Conservation (phyloP, 2,888 invertebrate species). For the Drosophila mayaguana region DNA sequence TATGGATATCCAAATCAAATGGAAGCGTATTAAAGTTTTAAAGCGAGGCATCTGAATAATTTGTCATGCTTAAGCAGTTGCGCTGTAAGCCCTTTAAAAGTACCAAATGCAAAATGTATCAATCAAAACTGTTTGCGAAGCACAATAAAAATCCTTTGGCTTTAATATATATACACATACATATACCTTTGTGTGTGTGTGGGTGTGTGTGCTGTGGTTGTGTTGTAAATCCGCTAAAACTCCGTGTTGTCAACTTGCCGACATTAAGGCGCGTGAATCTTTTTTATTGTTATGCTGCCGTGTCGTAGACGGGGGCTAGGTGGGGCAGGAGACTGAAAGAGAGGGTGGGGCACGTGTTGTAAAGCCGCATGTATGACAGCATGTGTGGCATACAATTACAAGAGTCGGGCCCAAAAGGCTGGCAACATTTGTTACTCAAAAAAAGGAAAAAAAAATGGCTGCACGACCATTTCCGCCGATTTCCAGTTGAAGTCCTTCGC, state of each 20-base stretch:
- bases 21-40: constrained; percentile 15
- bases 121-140: constrained; percentile 67
- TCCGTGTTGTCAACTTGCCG: constrained; percentile 77
- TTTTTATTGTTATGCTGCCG: constrained; percentile 70
- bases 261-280: constrained; percentile 79
- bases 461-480: constrained; percentile 63
- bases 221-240: constrained; percentile 76
- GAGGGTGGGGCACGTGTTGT: constrained; percentile 19
- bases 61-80: constrained; percentile 67
- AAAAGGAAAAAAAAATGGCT: constrained; percentile 73
- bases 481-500: constrained; percentile 63
- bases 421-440: constrained; percentile 66
- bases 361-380: constrained; percentile 66
- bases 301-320: constrained; percentile 39
- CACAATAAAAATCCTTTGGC: constrained; percentile 64
- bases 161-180: constrained; percentile 9
- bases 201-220: constrained; percentile 26
- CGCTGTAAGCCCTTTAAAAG: constrained; percentile 52
- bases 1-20: not conserved
- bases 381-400: constrained; percentile 74
- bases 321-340: not conserved
- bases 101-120: constrained; percentile 68
- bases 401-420: constrained; percentile 39
- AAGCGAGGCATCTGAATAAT: constrained; percentile 39
- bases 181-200: not conserved